Evolutionary conservation across 1,140 invertebrate species (phyloP), one percentile per base, ranked within the genome.

Genomic region (Bombyx mandarina): DNA sequence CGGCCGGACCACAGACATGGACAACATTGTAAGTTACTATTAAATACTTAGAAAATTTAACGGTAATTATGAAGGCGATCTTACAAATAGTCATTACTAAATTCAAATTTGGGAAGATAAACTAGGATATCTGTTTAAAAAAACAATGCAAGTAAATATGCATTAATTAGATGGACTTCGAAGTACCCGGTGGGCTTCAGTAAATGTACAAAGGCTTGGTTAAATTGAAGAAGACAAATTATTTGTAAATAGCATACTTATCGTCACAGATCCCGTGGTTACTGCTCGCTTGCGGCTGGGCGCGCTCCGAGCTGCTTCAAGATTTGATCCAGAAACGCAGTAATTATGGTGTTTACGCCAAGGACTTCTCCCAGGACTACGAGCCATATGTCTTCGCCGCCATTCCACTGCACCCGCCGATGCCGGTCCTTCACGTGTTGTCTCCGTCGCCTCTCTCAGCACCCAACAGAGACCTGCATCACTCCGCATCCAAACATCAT

Each of bases 351-450:
- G 60, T 68, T 9, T 77, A 77, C 66, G 70, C 71, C 7, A 61
- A 50, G 50, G 66, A 71, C 43, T 74, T 64, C 63, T 47, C 60
- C 49, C 63, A 71, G 8, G 73, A 70, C 10, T 80, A 78, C 60
- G 69, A 75, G 62, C 73, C 77, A 8, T 63, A 72, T 46, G 65
- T 71, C 35, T 75, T 70, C 56, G 78, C 77, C 0, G 75, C 80
- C 47, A 52, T 83, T 45, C 75, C 80, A 8, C 65, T 81, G 51
- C 75, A 75, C 65, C 58, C 69, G 22, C 71, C 78, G 1, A 42
- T 83, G 54, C 75, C 69, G 1, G 61, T 80, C 6, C 50, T 82
- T 26, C 77, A 73, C 54, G 54, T 83, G 10, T 51, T 81, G 8
- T 65, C 71, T 3, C 56, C 69, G 3, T 35, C 63, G 35, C 66